phyloP scores from a whole-genome alignment of 2,888 invertebrate species.

The Tenthredo livida region DNA sequence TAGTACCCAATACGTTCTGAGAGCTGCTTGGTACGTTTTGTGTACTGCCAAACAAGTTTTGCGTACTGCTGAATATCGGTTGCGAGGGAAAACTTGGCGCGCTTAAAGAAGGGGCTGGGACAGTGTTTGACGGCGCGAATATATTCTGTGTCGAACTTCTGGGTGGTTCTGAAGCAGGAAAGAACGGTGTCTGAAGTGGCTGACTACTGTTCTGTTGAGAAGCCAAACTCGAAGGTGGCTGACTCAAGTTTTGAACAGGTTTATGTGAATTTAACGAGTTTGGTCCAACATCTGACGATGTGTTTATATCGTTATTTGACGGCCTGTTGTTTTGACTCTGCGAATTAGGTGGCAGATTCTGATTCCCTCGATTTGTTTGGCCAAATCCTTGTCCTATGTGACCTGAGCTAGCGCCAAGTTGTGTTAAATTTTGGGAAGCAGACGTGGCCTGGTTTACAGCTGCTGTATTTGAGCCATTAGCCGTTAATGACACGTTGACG shows the following conservation, averaged over 20 bases:
- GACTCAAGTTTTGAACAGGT: slow-evolving; percentile 36
- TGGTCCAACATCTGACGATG: slow-evolving; percentile 29
- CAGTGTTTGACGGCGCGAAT: slow-evolving; percentile 36
- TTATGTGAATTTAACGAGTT: slow-evolving; percentile 1
- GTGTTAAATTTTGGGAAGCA: background rate
- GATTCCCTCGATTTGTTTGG: slow-evolving; percentile 45
- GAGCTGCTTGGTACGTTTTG: slow-evolving; percentile 53
- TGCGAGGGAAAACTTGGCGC: slow-evolving; percentile 7
- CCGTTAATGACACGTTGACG: background rate
- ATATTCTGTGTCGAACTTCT: slow-evolving; percentile 53
- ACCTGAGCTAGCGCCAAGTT: background rate
- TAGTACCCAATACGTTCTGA: slow-evolving; percentile 41
- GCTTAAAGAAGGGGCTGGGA: slow-evolving; percentile 24
- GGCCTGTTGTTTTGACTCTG: slow-evolving; percentile 38
- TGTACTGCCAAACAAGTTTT: slow-evolving; percentile 56
- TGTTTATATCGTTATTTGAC: background rate
- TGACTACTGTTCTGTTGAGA: slow-evolving; percentile 43
- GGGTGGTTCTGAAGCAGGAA: slow-evolving; percentile 18
- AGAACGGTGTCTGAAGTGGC: slow-evolving; percentile 32
- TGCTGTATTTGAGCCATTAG: background rate
- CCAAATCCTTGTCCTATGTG: slow-evolving; percentile 4
- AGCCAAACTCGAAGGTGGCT: slow-evolving; percentile 23
- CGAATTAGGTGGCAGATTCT: slow-evolving; percentile 29
- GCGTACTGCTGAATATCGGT: slow-evolving; percentile 50
- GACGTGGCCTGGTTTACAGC: background rate